Evolutionary conservation across 1,140 invertebrate species (phyloP), one percentile per base, ranked within the genome.

Genomic region (Diabrotica undecimpunctata): DNA sequence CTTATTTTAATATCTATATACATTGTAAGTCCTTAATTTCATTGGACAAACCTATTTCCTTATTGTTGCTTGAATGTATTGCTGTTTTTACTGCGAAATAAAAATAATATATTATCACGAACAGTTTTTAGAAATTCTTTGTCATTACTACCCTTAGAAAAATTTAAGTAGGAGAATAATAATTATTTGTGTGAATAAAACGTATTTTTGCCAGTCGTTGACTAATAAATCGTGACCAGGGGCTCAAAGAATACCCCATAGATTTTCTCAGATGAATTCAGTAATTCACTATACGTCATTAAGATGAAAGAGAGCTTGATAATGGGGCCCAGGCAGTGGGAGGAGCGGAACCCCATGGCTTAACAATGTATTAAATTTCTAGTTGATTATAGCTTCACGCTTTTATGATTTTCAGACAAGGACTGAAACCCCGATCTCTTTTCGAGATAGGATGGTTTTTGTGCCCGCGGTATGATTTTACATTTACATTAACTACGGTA

Each of bases 331-430:
- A 46, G 54, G 13, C 54, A 14, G 35, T 41, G 64, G 64, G 64
- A 38, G 64, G 56, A 13, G 37, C 55, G 25, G 14, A 51, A 35
- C 56, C 56, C 62, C 37, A 51, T 39, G 56, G 39, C 64, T 60
- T 65, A 39, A 61, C 64, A 38, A 54, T 60, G 57, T 65, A 65
- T 65, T 65, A 65, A 53, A 60, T 65, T 65, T 65, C 64, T 55
- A 39, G 13, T 36, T 58, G 64, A 65, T 65, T 65, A 65, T 65
- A 65, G 54, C 64, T 65, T 65, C 55, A 58, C 64, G 46, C 64
- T 58, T 60, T 65, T 60, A 65, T 55, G 50, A 59, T 65, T 53
- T 61, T 51, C 50, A 14, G 64, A 59, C 57, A 59, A 39, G 57
- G 57, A 59, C 36, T 50, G 12, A 13, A 39, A 36, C 41, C 57